These are phyloP conservation scores for Chloroceryle aenea DNA, from an alignment of 2,113 vertebrate genomes.

Conservation along the genomic window DNA sequence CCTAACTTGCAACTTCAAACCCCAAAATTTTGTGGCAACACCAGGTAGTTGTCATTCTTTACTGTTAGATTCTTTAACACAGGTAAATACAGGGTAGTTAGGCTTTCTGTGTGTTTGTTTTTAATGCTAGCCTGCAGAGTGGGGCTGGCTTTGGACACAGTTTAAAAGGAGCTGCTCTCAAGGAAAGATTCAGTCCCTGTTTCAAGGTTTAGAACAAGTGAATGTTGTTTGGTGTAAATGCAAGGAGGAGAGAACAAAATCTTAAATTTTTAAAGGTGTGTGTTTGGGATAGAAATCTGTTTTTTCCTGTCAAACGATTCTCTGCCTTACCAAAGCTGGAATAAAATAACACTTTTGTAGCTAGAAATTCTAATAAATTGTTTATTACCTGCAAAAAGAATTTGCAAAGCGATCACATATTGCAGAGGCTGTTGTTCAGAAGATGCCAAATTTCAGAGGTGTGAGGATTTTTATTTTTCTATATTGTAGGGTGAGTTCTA, in stretches of 20 bases:
- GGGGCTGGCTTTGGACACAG: neutral
- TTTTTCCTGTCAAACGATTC: neutral
- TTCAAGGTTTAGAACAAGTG: neutral
- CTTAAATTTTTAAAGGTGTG: neutral
- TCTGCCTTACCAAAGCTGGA: neutral
- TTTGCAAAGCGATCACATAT: neutral
- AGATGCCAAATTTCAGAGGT: neutral
- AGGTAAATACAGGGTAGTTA: neutral
- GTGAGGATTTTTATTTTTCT: neutral
- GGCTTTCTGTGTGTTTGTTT: neutral
- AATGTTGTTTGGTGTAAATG: neutral
- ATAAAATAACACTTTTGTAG: neutral
- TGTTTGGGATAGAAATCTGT: neutral
- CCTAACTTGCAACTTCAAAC: neutral
- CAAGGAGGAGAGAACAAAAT: neutral
- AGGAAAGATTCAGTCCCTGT: neutral
- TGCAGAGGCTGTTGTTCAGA: neutral
- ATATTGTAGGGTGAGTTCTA: fast-evolving
- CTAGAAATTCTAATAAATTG: neutral
- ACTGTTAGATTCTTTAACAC: neutral
- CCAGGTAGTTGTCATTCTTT: neutral
- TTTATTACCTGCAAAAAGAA: neutral
- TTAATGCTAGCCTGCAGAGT: neutral
- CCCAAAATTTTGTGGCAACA: neutral
- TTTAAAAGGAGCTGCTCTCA: neutral